Percentiles rank a stretch among this genome's conserved stretches.
phyloP scores from a whole-genome alignment of 2,113 vertebrate species.

The Amblyopsis rosae region DNA sequence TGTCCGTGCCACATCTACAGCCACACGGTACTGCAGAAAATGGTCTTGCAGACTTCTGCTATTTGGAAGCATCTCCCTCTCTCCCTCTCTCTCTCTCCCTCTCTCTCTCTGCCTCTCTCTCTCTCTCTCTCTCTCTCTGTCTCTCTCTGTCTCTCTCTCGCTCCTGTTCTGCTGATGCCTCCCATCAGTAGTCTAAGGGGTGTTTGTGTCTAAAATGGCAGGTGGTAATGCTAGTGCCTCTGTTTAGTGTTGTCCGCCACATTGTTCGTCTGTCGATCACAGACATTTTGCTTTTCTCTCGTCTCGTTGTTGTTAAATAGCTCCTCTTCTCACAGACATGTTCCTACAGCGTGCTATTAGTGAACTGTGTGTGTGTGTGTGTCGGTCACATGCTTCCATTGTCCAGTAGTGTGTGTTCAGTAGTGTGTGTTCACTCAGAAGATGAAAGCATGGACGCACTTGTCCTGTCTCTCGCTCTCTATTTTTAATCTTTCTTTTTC shows the following conservation, averaged over 20 bases:
- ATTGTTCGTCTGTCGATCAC: neutral
- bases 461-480: neutral
- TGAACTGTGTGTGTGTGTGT: neutral
- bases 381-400: constrained; percentile 16
- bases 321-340: neutral
- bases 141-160: constrained; percentile 27
- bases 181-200: constrained; percentile 48
- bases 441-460: constrained; percentile 34
- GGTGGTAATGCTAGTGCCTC: constrained; percentile 43
- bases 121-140: constrained; percentile 17
- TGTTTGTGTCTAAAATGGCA: constrained; percentile 61
- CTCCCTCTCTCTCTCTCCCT: constrained; percentile 28
- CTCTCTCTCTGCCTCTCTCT: neutral
- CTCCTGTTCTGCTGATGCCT: constrained; percentile 55
- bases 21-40: constrained; percentile 63
- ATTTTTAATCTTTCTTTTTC: constrained; percentile 12
- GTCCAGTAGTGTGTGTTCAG: constrained; percentile 50
- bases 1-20: neutral
- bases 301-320: neutral
- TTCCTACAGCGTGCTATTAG: neutral
- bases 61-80: constrained; percentile 46
- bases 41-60: constrained; percentile 56
- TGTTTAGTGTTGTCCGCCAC: constrained; percentile 11
- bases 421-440: constrained; percentile 41
- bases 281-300: too few species aligned